Base-by-base conservation (phyloP, 35 echinoderm and acorn worm species). In the Nesometra sesokonis region DNA sequence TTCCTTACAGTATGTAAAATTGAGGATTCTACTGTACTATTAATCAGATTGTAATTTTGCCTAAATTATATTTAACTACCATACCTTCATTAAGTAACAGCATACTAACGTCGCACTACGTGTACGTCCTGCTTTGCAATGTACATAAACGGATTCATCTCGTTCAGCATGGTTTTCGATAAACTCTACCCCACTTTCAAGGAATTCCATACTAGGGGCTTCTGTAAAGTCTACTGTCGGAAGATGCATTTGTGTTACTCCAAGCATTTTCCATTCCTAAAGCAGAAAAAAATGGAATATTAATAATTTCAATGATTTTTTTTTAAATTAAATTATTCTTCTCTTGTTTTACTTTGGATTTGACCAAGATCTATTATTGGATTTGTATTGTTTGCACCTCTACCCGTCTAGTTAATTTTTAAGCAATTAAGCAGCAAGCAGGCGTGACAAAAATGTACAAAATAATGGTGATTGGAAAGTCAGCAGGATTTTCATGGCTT, bases 71-170 rank as follows among this genome's bases (percentile, higher is more conserved):
- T 80, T 32, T 30, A 32, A 3, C 23, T 15, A 35, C 13, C 46
- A 52, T 91, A 97, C 95, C 83, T 91, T 84, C 80, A 97, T 97
- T 32, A 97, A 85, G 79, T 97, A 97, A 77, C 95, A 97, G 13
- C 92, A 92, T 8, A 97, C 95, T 35, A 97, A 67, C 17, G 95
- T 97, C 27, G 86, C 95, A 82, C 95, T 97, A 30, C 95, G 82
- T 36, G 92, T 97, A 76, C 95, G 83, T 27, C 95, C 95, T 21
- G 95, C 95, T 83, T 97, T 97, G 35, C 95, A 97, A 47, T 97
- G 95, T 19, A 97, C 92, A 46, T 97, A 97, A 3, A 97, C 95
- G 17, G 82, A 89, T 32, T 89, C 80, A 32, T 89, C 86, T 21
- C 85, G 79, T 13, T 92, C 76, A 5, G 92, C 92, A 67, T 87